phyloP scores from a whole-genome alignment of 2,113 vertebrate species.

The Amblyornis subalaris region DNA sequence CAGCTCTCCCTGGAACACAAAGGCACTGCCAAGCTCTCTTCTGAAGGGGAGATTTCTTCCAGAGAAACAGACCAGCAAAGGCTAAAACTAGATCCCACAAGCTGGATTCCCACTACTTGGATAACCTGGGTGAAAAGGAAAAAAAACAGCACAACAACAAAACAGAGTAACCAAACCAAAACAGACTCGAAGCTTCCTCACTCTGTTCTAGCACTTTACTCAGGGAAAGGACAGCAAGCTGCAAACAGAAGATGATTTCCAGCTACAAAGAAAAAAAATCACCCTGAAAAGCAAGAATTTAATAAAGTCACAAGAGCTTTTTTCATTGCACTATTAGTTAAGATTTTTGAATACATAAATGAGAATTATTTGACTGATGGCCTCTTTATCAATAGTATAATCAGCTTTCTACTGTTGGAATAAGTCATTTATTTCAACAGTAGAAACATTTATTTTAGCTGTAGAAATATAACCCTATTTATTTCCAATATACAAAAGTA shows the following conservation, averaged over 20 bases:
- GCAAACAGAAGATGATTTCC: background rate
- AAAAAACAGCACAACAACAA: background rate
- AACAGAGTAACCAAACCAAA: background rate
- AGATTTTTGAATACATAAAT: conserved; percentile 53
- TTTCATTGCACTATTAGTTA: conserved; percentile 55
- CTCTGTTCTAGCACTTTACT: background rate
- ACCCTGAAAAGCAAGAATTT: conserved; percentile 32
- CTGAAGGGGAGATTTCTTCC: background rate
- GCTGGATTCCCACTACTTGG: background rate
- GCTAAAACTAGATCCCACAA: background rate
- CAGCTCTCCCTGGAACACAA: accelerated
- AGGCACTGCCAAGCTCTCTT: background rate
- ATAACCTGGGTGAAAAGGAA: background rate
- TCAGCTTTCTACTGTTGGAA: conserved; percentile 28
- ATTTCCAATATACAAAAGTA: conserved; percentile 38
- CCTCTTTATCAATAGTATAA: conserved; percentile 29
- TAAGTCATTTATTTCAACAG: conserved; percentile 38
- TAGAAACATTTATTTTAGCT: conserved; percentile 43
- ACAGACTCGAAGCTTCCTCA: background rate
- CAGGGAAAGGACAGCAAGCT: background rate
- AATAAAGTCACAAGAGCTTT: conserved; percentile 29
- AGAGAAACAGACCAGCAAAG: background rate
- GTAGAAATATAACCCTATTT: conserved; percentile 56
- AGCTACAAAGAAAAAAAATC: background rate
- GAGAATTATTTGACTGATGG: conserved; percentile 49